phyloP scores from a whole-genome alignment of 2,113 vertebrate species.

The Malurus melanocephalus region DNA sequence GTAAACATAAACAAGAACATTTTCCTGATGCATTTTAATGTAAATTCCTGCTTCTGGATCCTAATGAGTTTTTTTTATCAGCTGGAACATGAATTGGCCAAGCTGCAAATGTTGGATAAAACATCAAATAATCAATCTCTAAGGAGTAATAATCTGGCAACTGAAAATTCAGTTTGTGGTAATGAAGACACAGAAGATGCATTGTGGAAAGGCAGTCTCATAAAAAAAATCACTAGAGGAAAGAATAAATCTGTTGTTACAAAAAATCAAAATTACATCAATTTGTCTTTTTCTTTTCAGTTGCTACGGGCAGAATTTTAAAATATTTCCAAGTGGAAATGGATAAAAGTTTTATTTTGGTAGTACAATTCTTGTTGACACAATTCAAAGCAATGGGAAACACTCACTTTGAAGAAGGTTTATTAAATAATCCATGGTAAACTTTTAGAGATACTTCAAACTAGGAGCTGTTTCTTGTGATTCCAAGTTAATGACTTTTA shows the following conservation, averaged over 20 bases:
- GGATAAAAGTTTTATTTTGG: slow-evolving; percentile 64
- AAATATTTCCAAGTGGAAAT: slow-evolving; percentile 63
- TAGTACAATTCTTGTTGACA: slow-evolving; percentile 74
- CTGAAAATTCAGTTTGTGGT: slow-evolving; percentile 33
- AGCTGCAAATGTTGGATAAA: slow-evolving; percentile 49
- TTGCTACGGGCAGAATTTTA: slow-evolving; percentile 65
- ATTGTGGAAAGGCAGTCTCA: slow-evolving; percentile 58
- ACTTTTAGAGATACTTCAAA: background rate
- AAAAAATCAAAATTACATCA: background rate
- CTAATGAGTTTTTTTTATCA: slow-evolving; percentile 6
- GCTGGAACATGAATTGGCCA: slow-evolving; percentile 74
- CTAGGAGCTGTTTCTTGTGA: background rate
- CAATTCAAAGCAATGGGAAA: slow-evolving; percentile 85
- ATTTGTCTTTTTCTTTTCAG: background rate
- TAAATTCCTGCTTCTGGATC: background rate
- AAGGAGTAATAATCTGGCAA: background rate
- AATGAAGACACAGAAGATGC: slow-evolving; percentile 5
- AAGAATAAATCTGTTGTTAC: background rate
- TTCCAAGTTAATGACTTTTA: background rate
- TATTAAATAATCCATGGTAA: slow-evolving; percentile 76
- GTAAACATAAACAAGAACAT: background rate
- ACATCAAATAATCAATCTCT: background rate
- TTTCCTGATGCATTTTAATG: background rate
- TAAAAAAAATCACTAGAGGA: slow-evolving; percentile 68
- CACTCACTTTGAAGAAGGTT: slow-evolving; percentile 82